phyloP scores from a whole-genome alignment of 64 coral and sea anemone genomes.

The Exaiptasia diaphana region DNA sequence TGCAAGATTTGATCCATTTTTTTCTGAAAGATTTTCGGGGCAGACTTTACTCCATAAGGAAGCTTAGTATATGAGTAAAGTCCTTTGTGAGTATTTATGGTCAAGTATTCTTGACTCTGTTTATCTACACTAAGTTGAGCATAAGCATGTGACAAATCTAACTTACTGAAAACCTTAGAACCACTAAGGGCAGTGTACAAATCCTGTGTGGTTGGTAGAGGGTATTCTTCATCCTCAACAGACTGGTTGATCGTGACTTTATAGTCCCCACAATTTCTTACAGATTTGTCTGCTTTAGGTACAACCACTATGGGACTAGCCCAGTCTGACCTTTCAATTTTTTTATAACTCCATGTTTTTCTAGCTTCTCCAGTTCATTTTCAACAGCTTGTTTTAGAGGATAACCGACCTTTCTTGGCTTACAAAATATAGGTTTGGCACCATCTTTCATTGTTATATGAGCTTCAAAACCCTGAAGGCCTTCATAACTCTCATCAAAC shows the following conservation, averaged over 20 bases:
- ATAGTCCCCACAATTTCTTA: slow-evolving; percentile 50
- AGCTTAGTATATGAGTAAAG: slow-evolving; percentile 26
- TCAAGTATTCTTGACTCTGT: slow-evolving; percentile 12
- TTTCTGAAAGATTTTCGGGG: slow-evolving; percentile 33
- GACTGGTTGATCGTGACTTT: slow-evolving; percentile 47
- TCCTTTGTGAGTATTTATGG: slow-evolving; percentile 29
- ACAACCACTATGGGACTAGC: slow-evolving; percentile 48
- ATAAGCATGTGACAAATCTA: slow-evolving; percentile 53
- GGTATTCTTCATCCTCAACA: slow-evolving; percentile 57
- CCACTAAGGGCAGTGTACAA: slow-evolving; percentile 19
- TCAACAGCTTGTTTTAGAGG: slow-evolving; percentile 55
- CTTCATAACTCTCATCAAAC: slow-evolving; percentile 50
- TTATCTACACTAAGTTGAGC: slow-evolving; percentile 34
- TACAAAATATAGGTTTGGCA: slow-evolving; percentile 5
- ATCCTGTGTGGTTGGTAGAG: slow-evolving; percentile 47
- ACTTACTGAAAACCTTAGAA: slow-evolving; percentile 46
- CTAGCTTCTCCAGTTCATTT: slow-evolving; percentile 36
- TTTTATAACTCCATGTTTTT: slow-evolving; percentile 42
- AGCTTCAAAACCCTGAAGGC: slow-evolving; percentile 44
- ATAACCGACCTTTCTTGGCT: slow-evolving; percentile 41
- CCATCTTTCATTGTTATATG: slow-evolving; percentile 43
- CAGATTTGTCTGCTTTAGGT: slow-evolving; percentile 49
- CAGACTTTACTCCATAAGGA: slow-evolving; percentile 55
- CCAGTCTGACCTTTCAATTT: slow-evolving; percentile 27
- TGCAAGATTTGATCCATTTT: slow-evolving; percentile 52